These are phyloP conservation scores for Pachypsylla venusta DNA, from an alignment of 1,140 invertebrate species.

Conservation along the genomic window DNA sequence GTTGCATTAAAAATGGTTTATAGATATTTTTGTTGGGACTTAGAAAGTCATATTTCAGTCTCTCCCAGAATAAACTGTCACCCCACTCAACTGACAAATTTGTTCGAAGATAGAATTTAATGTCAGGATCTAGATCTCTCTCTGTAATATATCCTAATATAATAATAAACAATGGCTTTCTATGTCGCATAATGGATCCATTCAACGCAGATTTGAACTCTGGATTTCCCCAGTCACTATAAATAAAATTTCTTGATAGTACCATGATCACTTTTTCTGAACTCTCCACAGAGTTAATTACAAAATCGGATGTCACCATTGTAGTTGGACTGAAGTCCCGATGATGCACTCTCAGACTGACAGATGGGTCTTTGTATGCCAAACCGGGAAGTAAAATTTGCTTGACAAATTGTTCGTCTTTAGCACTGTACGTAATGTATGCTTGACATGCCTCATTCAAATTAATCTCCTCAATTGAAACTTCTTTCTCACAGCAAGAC, in stretches of 20 bases:
- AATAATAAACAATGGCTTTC: constrained; percentile 49
- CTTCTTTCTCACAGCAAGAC: constrained; percentile 63
- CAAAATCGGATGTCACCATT: constrained; percentile 62
- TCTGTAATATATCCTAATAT: constrained; percentile 71
- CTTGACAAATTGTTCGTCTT: constrained; percentile 76
- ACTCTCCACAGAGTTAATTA: constrained; percentile 78
- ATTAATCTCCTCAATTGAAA: constrained; percentile 56
- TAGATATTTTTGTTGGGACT: background rate
- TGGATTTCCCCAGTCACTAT: constrained; percentile 85
- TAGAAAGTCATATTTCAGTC: constrained; percentile 74
- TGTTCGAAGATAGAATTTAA: constrained; percentile 73
- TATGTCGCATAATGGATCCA: constrained; percentile 67
- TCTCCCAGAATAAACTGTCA: constrained; percentile 88
- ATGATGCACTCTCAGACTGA: constrained; percentile 60
- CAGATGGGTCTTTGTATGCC: constrained; percentile 41
- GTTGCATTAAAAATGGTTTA: background rate
- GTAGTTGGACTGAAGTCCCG: constrained; percentile 68
- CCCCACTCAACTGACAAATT: constrained; percentile 83
- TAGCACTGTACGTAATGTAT: constrained; percentile 77
- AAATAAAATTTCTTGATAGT: constrained; percentile 80
- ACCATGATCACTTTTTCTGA: constrained; percentile 80
- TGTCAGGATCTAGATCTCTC: constrained; percentile 73
- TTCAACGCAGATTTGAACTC: constrained; percentile 86
- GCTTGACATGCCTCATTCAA: constrained; percentile 77
- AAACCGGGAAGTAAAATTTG: constrained; percentile 68